Conservation (phyloP, 1,140 invertebrate species). For the Babylonia areolata region DNA sequence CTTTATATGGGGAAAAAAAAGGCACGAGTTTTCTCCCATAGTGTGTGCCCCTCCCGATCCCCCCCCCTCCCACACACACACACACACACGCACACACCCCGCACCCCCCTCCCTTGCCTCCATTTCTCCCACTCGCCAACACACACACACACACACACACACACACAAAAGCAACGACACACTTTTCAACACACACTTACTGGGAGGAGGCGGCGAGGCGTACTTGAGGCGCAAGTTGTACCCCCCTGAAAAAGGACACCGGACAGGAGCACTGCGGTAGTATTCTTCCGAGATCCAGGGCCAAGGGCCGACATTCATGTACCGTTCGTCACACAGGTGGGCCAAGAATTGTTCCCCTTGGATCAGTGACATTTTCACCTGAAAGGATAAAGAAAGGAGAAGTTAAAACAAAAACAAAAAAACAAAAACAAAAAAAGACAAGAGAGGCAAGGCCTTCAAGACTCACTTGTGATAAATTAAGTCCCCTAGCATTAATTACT, state of each 20-base stretch:
- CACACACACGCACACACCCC: too few species aligned
- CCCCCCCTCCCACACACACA: too few species aligned
- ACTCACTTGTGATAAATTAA: too few species aligned
- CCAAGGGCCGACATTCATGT: slow-evolving; percentile 40
- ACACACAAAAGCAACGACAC: too few species aligned
- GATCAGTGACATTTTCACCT: slow-evolving; percentile 31
- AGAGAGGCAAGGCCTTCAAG: background rate
- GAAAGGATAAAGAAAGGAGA: background rate
- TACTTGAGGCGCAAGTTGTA: slow-evolving; percentile 43
- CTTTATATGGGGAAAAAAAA: too few species aligned
- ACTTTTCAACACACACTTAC: background rate
- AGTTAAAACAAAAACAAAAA: background rate
- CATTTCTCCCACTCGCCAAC: background rate
- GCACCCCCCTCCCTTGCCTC: background rate
- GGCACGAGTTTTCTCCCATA: too few species aligned
- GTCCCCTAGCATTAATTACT: too few species aligned
- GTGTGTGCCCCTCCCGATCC: too few species aligned
- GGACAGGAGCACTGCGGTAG: background rate
- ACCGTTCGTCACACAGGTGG: slow-evolving; percentile 33
- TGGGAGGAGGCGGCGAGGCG: background rate
- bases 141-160: too few species aligned
- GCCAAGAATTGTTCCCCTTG: slow-evolving; percentile 13
- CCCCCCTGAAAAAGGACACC: slow-evolving; percentile 39
- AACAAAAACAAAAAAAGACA: background rate
- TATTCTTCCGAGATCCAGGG: slow-evolving; percentile 48